These are phyloP conservation scores for Athalia cordata DNA, from an alignment of 2,888 invertebrate species.

Conservation along the genomic window DNA sequence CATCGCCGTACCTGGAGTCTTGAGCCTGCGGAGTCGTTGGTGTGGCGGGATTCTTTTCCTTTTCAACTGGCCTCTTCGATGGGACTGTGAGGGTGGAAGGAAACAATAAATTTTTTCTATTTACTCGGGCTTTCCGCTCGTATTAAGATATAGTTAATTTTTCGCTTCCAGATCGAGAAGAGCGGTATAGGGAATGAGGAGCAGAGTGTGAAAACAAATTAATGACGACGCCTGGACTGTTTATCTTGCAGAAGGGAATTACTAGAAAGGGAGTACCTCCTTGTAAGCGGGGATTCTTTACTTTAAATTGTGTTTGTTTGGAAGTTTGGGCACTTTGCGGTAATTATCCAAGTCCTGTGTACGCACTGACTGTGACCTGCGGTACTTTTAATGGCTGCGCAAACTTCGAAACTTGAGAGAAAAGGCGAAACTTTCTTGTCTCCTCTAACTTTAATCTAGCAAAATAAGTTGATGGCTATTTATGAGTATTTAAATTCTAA, in stretches of 20 bases:
- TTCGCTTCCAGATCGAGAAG: conserved; percentile 7
- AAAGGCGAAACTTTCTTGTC: not conserved
- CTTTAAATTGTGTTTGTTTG: conserved; percentile 63
- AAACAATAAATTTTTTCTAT: not conserved
- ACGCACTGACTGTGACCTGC: conserved; percentile 55
- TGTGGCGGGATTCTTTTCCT: conserved; percentile 56
- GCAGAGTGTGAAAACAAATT: conserved; percentile 11
- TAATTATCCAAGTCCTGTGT: conserved; percentile 60
- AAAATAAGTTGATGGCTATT: no score
- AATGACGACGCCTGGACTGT: conserved; percentile 13
- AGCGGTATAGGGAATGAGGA: not conserved
- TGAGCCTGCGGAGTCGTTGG: conserved; percentile 54
- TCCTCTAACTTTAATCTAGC: conserved; percentile 1
- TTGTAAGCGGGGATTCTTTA: conserved; percentile 50
- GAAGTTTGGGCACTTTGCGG: conserved; percentile 60
- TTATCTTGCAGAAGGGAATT: conserved; percentile 18
- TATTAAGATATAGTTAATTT: not conserved
- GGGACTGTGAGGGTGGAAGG: conserved; percentile 58
- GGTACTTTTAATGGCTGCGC: conserved; percentile 53
- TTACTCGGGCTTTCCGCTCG: not conserved
- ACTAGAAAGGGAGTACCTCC: conserved; percentile 3
- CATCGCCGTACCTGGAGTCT: conserved; percentile 26
- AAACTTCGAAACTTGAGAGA: conserved; percentile 19
- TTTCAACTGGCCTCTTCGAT: conserved; percentile 59
- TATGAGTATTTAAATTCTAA: no score